These are phyloP conservation scores for Alexandromys fortis DNA, from an alignment of 2,113 vertebrate species.

Conservation along the genomic window DNA sequence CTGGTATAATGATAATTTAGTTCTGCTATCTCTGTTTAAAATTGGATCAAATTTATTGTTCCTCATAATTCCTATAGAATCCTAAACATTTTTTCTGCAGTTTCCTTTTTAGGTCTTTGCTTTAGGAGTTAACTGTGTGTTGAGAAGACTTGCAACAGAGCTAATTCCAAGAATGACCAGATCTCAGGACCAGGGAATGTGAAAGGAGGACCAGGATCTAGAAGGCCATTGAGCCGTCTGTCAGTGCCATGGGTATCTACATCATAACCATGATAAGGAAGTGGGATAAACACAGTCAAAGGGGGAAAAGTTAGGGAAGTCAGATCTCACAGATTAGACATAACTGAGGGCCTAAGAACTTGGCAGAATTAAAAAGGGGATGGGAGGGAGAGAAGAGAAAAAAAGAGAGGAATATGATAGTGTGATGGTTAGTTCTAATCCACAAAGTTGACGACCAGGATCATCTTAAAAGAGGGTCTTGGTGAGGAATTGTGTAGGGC, in stretches of 20 bases:
- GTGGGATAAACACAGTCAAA: not conserved
- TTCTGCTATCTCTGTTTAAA: slow-evolving; percentile 50
- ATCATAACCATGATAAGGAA: not conserved
- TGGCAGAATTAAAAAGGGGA: not conserved
- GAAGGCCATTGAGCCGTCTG: not conserved
- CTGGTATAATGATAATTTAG: slow-evolving; percentile 17
- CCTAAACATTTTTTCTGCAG: not conserved
- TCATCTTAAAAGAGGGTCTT: not conserved
- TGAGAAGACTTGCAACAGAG: not conserved
- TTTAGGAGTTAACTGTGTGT: not conserved
- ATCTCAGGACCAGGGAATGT: not conserved
- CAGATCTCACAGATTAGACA: not conserved
- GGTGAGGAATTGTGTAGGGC: not conserved
- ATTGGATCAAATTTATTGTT: slow-evolving; percentile 29
- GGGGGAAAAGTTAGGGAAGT: not conserved
- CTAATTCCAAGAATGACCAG: not conserved
- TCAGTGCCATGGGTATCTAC: not conserved
- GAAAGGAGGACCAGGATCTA: not conserved
- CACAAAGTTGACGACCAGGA: not conserved
- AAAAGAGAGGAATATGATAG: not conserved
- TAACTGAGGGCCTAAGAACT: not conserved
- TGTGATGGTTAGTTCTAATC: not conserved
- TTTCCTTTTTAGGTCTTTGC: not conserved
- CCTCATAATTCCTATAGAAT: not conserved
- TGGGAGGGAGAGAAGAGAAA: not conserved